These are phyloP conservation scores for Scomber japonicus DNA, from an alignment of 2,113 vertebrate genomes.

Conservation along the genomic window DNA sequence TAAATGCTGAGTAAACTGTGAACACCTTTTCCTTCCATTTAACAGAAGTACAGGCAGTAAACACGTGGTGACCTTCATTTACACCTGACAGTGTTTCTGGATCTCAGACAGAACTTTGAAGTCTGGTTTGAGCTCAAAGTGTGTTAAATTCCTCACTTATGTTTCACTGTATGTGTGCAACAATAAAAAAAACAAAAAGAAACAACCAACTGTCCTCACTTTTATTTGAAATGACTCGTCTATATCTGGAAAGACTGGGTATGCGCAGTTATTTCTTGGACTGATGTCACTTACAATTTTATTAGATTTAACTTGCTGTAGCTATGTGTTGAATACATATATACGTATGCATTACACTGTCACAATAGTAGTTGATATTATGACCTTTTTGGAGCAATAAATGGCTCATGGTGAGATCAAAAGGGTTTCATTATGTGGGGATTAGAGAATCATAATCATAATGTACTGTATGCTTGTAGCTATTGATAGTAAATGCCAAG, in stretches of 20 bases:
- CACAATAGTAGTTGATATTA: neutral
- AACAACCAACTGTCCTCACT: neutral
- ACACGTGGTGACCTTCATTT: no score
- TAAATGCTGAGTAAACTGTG: neutral
- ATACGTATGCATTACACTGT: conserved; percentile 3
- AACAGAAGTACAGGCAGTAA: neutral
- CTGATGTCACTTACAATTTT: neutral
- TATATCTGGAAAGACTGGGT: no score
- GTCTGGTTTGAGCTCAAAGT: neutral
- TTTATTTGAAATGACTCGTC: neutral
- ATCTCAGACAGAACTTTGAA: neutral
- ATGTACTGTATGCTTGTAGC: neutral
- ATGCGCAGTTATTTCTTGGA: neutral
- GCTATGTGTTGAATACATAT: neutral
- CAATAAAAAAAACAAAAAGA: no score
- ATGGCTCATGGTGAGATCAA: conserved; percentile 1
- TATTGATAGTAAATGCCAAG: neutral
- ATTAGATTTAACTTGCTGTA: neutral
- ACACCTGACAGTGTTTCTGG: no score
- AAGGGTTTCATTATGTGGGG: neutral
- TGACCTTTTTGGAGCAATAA: neutral
- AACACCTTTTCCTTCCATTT: neutral
- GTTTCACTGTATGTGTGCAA: neutral
- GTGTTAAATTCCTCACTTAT: neutral
- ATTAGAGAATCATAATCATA: neutral